A percentile compares a stretch with the other conserved stretches of the same genome.
Evolutionary conservation across 1,140 invertebrate species (phyloP).

Genomic region (Danaus melanippus): DNA sequence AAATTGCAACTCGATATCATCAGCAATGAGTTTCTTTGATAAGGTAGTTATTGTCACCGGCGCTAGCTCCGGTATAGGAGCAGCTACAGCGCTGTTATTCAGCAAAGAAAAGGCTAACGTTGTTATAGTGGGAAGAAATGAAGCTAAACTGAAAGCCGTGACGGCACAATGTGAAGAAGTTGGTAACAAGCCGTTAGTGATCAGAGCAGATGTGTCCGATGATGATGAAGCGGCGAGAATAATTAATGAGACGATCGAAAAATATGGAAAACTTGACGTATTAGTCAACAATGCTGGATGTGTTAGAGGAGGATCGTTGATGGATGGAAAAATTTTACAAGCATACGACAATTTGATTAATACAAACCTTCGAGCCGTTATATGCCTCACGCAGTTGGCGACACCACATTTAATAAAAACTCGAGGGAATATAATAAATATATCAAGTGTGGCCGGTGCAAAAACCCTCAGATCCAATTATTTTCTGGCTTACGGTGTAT

Average conservation of each 20-base stretch:
- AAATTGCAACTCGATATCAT: neutral
- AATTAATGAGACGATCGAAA: conserved; percentile 10
- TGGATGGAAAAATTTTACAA: conserved; percentile 7
- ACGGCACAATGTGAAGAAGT: conserved; percentile 12
- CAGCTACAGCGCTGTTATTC: conserved; percentile 12
- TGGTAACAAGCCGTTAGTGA: conserved; percentile 13
- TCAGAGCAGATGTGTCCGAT: conserved; percentile 13
- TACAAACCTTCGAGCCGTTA: conserved; percentile 9
- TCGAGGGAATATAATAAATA: conserved; percentile 23
- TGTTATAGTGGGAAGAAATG: conserved; percentile 19
- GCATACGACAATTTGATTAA: conserved; percentile 10
- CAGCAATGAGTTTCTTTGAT: conserved; percentile 12
- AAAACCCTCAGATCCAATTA: neutral
- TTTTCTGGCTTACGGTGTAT: conserved; percentile 4
- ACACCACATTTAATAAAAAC: conserved; percentile 14
- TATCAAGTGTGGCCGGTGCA: conserved; percentile 16
- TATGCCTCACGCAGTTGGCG: conserved; percentile 15
- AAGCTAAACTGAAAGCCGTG: conserved; percentile 11
- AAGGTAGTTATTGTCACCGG: conserved; percentile 18
- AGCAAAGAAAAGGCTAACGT: conserved; percentile 17
- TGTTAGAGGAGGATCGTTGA: neutral
- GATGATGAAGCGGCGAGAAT: conserved; percentile 10
- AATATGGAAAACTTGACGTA: conserved; percentile 14
- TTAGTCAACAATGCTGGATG: conserved; percentile 15
- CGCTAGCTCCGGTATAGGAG: conserved; percentile 18